Percentiles rank a stretch among this genome's conserved stretches.
Evolutionary conservation across 2,797 vertebrate genomes (phyloP).

Genomic region (Scolopax rusticola): DNA sequence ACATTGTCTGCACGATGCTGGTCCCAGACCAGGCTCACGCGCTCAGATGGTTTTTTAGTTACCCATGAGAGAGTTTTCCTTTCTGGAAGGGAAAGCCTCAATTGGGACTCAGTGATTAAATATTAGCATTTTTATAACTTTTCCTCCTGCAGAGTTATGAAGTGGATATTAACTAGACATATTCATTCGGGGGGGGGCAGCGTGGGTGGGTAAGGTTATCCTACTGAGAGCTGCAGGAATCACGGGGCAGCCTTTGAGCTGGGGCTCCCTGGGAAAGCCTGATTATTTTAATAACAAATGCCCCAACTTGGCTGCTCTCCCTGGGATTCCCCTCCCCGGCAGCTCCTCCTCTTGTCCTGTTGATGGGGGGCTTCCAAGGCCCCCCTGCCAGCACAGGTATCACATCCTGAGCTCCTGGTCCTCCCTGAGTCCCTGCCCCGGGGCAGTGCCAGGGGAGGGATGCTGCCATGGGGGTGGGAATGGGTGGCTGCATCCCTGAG

Average conservation of each 20-base stretch:
- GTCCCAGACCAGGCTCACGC: accelerated
- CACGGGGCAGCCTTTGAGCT: neutral
- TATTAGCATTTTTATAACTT: neutral
- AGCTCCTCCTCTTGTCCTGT: accelerated
- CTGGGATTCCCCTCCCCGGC: neutral
- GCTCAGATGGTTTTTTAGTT: neutral
- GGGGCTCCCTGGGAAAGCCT: neutral
- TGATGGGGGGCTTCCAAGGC: accelerated
- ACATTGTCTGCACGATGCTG: neutral
- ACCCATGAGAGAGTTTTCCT: neutral
- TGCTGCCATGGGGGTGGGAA: neutral
- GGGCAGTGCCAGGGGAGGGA: neutral
- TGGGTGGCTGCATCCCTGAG: accelerated
- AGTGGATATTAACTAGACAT: neutral
- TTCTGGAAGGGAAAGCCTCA: neutral
- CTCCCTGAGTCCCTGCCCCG: neutral
- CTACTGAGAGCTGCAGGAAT: neutral
- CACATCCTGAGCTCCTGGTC: neutral
- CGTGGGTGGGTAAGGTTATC: neutral
- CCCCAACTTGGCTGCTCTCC: neutral
- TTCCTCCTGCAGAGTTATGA: neutral
- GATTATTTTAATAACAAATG: neutral
- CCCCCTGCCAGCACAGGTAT: neutral
- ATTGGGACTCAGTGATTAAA: neutral
- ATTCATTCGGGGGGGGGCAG: too few relatives aligned